These are phyloP conservation scores for Muscicapa adusta DNA, from an alignment of 2,113 vertebrate genomes.

Conservation along the genomic window DNA sequence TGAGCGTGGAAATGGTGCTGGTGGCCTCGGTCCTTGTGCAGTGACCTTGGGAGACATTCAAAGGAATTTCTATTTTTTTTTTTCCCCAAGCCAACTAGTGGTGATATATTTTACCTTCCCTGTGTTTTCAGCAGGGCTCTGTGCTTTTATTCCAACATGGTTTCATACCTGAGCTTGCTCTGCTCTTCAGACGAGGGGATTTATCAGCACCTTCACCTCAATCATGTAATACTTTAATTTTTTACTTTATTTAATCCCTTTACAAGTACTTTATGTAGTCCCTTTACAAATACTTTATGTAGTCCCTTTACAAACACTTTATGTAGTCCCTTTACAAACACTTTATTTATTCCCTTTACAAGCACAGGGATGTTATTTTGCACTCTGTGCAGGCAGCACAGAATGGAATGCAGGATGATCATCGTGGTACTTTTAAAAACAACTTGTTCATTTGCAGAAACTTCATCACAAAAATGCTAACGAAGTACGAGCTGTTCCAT, in stretches of 20 bases:
- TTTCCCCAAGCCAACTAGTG: not conserved
- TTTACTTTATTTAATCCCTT: not conserved
- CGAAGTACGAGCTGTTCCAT: not conserved
- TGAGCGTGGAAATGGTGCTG: not conserved
- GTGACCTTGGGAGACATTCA: conserved; percentile 10
- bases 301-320: not conserved
- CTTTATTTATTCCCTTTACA: not conserved
- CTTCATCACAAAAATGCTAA: not conserved
- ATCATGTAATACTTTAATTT: not conserved
- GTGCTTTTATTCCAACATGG: rapidly evolving
- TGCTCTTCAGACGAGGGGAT: rapidly evolving
- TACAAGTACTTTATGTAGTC: no score
- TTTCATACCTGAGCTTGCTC: not conserved
- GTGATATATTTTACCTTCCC: not conserved
- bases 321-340: not conserved
- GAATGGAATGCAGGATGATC: not conserved
- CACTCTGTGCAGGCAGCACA: not conserved
- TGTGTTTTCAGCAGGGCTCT: not conserved
- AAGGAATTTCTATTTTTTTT: not conserved
- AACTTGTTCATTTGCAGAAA: conserved; percentile 3
- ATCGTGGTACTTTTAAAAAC: not conserved
- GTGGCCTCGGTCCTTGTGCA: not conserved
- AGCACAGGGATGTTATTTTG: rapidly evolving
- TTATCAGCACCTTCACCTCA: not conserved
- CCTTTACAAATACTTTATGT: not conserved